phyloP scores from a whole-genome alignment of 2,888 invertebrate species.

The Phymatocera aterrima region DNA sequence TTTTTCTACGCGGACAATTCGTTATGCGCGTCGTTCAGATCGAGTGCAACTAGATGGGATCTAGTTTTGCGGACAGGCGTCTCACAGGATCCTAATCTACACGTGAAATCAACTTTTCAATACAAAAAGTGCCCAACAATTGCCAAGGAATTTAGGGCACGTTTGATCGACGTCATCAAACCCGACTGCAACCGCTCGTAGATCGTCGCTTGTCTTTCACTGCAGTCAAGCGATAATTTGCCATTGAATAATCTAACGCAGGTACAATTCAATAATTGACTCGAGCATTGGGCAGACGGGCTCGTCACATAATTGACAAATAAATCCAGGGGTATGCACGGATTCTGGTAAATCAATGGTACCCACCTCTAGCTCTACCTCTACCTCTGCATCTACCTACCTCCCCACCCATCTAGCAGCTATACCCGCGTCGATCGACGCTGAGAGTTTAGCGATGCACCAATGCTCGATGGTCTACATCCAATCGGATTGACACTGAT shows the following conservation, averaged over 20 bases:
- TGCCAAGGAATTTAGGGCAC: too few relatives aligned
- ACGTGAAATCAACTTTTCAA: too few relatives aligned
- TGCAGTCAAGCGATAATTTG: neutral
- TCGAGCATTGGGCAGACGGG: neutral
- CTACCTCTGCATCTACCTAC: too few relatives aligned
- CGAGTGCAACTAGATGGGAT: too few relatives aligned
- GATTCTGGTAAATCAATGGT: conserved; percentile 21
- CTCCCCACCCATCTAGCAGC: too few relatives aligned
- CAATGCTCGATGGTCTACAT: conserved; percentile 26
- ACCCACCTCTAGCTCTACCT: too few relatives aligned
- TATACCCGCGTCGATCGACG: conserved; percentile 16
- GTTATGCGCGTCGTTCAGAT: too few relatives aligned
- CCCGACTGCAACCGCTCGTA: neutral
- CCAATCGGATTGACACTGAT: conserved; percentile 39
- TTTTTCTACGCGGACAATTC: neutral
- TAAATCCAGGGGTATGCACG: conserved; percentile 15
- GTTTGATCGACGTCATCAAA: too few relatives aligned
- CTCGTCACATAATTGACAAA: conserved; percentile 36
- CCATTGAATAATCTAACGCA: conserved; percentile 16
- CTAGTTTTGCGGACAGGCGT: too few relatives aligned
- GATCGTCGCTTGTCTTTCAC: neutral
- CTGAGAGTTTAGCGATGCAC: conserved; percentile 10
- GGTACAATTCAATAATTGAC: conserved; percentile 32
- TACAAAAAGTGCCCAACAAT: too few relatives aligned
- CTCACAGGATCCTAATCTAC: too few relatives aligned